Conservation (phyloP, 2,888 invertebrate species). For the Tiliacea aurago region DNA sequence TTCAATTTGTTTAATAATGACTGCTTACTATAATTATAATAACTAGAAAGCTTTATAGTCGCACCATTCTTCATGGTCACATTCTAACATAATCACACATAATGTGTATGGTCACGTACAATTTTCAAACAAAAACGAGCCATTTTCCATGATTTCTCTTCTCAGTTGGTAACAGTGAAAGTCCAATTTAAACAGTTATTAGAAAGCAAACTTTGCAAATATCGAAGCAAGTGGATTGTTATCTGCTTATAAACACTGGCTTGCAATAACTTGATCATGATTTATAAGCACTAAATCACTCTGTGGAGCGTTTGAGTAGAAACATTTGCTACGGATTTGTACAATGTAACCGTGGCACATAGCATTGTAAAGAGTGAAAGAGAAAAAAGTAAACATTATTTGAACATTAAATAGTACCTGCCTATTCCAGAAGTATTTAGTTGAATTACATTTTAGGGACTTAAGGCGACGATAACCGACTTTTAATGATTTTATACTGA, state of each 20-base stretch:
- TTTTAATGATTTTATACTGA: too few species aligned
- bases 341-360: background rate
- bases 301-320: conserved; percentile 8
- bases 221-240: conserved; percentile 54
- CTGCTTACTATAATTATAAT: conserved; percentile 30
- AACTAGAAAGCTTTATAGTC: conserved; percentile 55
- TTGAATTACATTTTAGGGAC: background rate
- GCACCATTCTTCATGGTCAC: conserved; percentile 55
- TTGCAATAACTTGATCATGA: conserved; percentile 27
- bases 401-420: background rate
- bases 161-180: conserved; percentile 73
- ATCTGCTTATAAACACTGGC: conserved; percentile 32
- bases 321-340: conserved; percentile 22
- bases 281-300: conserved; percentile 42
- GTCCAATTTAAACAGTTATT: conserved; percentile 74
- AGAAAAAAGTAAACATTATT: background rate
- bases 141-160: conserved; percentile 78
- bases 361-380: background rate
- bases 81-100: conserved; percentile 66
- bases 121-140: conserved; percentile 66
- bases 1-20: background rate
- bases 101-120: conserved; percentile 70
- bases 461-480: too few species aligned
- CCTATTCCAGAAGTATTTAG: background rate
- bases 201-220: conserved; percentile 74